These are phyloP conservation scores for Hypena proboscidalis DNA, from an alignment of 2,888 invertebrate species.

Conservation along the genomic window DNA sequence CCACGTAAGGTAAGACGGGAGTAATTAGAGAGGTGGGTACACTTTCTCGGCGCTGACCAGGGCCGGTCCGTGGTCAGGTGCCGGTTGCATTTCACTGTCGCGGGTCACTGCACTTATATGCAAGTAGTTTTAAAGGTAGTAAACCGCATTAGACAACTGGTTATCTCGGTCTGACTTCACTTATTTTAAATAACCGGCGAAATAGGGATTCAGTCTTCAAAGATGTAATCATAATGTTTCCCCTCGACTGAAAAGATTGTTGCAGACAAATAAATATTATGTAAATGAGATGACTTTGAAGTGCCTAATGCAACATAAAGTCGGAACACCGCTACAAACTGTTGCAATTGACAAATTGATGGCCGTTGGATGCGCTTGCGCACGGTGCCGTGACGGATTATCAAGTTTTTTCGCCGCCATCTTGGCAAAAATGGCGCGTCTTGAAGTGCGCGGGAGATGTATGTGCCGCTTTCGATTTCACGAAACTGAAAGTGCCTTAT, in stretches of 20 bases:
- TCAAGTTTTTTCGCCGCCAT: slow-evolving; percentile 71
- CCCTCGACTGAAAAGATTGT: too few relatives aligned
- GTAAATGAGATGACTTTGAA: slow-evolving; percentile 11
- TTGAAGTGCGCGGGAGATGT: slow-evolving; percentile 67
- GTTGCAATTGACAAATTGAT: slow-evolving; percentile 69
- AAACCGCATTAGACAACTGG: slow-evolving; percentile 9
- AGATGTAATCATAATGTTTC: too few relatives aligned
- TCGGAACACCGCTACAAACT: slow-evolving; percentile 44
- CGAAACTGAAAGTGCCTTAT: slow-evolving; percentile 81
- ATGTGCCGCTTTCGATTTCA: slow-evolving; percentile 79
- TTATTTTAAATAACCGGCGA: too few relatives aligned
- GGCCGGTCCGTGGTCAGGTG: slow-evolving; percentile 61
- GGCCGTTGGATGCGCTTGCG: slow-evolving; percentile 57
- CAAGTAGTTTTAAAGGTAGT: slow-evolving; percentile 16
- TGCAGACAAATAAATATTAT: not conserved
- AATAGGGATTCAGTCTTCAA: too few relatives aligned
- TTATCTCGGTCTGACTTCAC: slow-evolving; percentile 3
- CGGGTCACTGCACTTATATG: slow-evolving; percentile 69
- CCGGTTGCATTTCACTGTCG: slow-evolving; percentile 69
- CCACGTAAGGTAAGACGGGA: slow-evolving; percentile 54
- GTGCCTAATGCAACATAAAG: slow-evolving; percentile 35
- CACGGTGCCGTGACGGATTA: slow-evolving; percentile 71
- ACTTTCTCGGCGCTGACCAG: slow-evolving; percentile 65
- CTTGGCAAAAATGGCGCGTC: slow-evolving; percentile 72
- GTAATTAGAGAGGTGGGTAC: slow-evolving; percentile 70